Base-by-base conservation (phyloP, 2,113 vertebrate genomes). In the Diphyllodes magnificus region DNA sequence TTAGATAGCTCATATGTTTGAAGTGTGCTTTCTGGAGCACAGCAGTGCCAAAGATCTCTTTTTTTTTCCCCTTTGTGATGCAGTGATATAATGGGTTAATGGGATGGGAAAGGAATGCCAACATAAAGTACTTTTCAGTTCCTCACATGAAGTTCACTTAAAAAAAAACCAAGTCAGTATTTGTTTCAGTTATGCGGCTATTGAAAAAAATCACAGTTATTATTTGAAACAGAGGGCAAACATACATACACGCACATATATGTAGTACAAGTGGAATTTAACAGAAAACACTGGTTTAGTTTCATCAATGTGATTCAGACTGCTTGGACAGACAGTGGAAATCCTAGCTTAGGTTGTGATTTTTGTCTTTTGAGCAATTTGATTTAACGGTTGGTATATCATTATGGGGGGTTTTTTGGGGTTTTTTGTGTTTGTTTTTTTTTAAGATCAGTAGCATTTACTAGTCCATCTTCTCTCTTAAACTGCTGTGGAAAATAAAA, bases 401-500 rank as follows among this genome's bases (percentile, higher is more conserved):
- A 45, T 16, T 88, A 45, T 31, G 47, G 47, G 47, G 47, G 45
- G 5, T 47, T 49, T 25, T 53, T 19, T 13, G 13, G 40, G 40
- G 20, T 94, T 82, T 44, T 51, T 23, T 84, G 13, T 50, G 18
- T 44, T 39, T 40, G 37, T 39, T 93, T 80, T 31, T 87, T 45
- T 42, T 10, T 81, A 73, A 82, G 63, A 76, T 92, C 40, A 69
- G 70, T 89, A 77, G 22, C 54, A 80, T 83, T 95, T 88, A 87
- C 33, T 54, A 65, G 45, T 44, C 25, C 22, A 54, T 59, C 95
- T 95, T 95, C 69, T 79, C 35, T 40, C 59, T 82, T 54, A 72
- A 95, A 95, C 80, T 85, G 21, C 51, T 86, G 77, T 60, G 24
- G 24, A 90, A 82, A 92, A 80, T 75, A 94, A 90, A 65, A 40